A percentile compares a stretch with the other conserved stretches of the same genome.
Conservation (phyloP, 2,888 invertebrate genomes). For the Acleris sparsana region DNA sequence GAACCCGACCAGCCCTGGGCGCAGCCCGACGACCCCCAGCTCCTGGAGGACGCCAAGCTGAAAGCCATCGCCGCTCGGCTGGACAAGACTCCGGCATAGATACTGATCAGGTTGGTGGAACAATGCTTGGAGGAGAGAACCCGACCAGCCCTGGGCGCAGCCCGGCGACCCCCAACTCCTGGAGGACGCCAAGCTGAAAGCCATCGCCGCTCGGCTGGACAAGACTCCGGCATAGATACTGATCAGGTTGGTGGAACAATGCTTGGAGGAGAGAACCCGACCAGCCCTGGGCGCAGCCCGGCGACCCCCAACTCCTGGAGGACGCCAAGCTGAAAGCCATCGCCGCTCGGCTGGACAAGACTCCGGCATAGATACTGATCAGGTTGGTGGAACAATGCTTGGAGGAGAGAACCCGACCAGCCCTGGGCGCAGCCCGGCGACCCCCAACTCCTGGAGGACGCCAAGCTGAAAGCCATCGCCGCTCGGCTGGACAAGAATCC, state of each 20-base stretch:
- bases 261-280: constrained; percentile 71
- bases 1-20: constrained; percentile 87
- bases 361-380: constrained; percentile 87
- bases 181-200: constrained; percentile 84
- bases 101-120: constrained; percentile 83
- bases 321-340: constrained; percentile 85
- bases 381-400: constrained; percentile 59
- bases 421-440: constrained; percentile 88
- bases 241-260: constrained; percentile 72
- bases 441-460: constrained; percentile 81
- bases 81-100: constrained; percentile 87
- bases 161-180: constrained; percentile 85
- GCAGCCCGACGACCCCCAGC: constrained; percentile 84
- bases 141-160: constrained; percentile 88
- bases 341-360: constrained; percentile 86
- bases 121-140: constrained; percentile 46
- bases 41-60: constrained; percentile 85
- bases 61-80: constrained; percentile 86
- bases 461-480: too few relatives aligned
- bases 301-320: constrained; percentile 84
- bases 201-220: constrained; percentile 85
- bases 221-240: constrained; percentile 89
- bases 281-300: constrained; percentile 87
- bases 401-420: constrained; percentile 79
- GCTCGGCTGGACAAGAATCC: too few relatives aligned